Evolutionary conservation across 2,888 invertebrate species (phyloP).

Genomic region (Spatulosminthurus flaviceps): DNA sequence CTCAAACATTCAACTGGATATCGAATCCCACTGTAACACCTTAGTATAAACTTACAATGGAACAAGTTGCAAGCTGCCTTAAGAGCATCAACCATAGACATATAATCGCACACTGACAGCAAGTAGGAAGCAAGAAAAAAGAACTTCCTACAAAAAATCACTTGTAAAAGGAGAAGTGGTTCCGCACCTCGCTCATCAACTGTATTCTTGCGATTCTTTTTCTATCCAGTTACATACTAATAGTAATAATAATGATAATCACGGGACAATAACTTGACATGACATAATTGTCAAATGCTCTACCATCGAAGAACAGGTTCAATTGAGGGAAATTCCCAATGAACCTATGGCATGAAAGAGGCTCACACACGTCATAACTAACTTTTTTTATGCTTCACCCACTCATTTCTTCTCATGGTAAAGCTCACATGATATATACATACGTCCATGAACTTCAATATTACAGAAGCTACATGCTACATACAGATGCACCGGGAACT

Average conservation of each 20-base stretch:
- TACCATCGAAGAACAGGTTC: background rate
- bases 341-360: slow-evolving; percentile 40
- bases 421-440: background rate
- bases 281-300: slow-evolving; percentile 27
- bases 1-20: too few relatives aligned
- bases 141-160: too few relatives aligned
- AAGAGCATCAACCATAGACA: too few relatives aligned
- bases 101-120: too few relatives aligned
- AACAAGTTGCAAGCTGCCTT: too few relatives aligned
- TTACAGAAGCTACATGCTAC: background rate
- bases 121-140: too few relatives aligned
- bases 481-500: background rate
- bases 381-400: slow-evolving; percentile 20
- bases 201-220: too few relatives aligned
- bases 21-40: too few relatives aligned
- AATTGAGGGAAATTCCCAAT: slow-evolving; percentile 15
- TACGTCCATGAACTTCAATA: too few relatives aligned
- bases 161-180: too few relatives aligned
- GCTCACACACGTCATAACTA: slow-evolving; percentile 13
- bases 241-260: background rate
- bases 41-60: too few relatives aligned
- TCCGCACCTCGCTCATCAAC: too few relatives aligned
- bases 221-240: background rate
- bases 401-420: background rate
- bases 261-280: slow-evolving; percentile 2